Evolutionary conservation across 1,140 invertebrate genomes (phyloP).

Genomic region (Prorops nasuta): DNA sequence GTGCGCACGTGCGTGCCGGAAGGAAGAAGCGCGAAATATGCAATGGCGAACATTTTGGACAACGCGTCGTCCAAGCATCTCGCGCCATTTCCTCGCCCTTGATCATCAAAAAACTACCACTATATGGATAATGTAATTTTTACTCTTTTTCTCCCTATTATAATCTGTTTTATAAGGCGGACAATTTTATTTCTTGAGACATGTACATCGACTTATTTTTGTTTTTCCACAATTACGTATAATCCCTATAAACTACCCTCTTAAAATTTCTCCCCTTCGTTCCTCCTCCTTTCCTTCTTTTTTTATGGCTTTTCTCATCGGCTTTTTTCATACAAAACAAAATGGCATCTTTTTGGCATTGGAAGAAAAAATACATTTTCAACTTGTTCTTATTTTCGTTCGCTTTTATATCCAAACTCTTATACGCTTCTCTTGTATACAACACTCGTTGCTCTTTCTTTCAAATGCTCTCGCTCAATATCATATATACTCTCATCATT

Average conservation of each 20-base stretch:
- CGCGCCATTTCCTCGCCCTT: too few species aligned
- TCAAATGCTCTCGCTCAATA: too few species aligned
- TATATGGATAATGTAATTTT: too few species aligned
- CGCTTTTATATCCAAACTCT: too few species aligned
- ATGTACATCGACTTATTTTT: conserved; percentile 39
- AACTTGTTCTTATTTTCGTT: conserved; percentile 30
- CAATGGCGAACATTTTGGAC: too few species aligned
- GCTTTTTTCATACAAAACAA: conserved; percentile 49
- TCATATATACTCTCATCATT: too few species aligned
- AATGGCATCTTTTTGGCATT: conserved; percentile 56
- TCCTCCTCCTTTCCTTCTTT: conserved; percentile 14
- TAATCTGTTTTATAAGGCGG: conserved; percentile 50
- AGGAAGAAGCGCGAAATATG: too few species aligned
- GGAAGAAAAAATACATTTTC: conserved; percentile 54
- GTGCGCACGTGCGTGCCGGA: too few species aligned
- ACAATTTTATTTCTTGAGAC: conserved; percentile 46
- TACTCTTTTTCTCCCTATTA: conserved; percentile 41
- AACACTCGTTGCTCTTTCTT: too few species aligned
- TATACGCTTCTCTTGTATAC: too few species aligned
- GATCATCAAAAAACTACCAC: too few species aligned
- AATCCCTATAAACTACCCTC: conserved; percentile 32
- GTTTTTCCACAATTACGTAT: conserved; percentile 35
- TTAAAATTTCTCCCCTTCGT: conserved; percentile 4
- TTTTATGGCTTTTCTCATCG: conserved; percentile 40
- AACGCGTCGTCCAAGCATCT: too few species aligned